phyloP scores from a whole-genome alignment of 2,797 vertebrate species.

The Takifugu ocellatus region DNA sequence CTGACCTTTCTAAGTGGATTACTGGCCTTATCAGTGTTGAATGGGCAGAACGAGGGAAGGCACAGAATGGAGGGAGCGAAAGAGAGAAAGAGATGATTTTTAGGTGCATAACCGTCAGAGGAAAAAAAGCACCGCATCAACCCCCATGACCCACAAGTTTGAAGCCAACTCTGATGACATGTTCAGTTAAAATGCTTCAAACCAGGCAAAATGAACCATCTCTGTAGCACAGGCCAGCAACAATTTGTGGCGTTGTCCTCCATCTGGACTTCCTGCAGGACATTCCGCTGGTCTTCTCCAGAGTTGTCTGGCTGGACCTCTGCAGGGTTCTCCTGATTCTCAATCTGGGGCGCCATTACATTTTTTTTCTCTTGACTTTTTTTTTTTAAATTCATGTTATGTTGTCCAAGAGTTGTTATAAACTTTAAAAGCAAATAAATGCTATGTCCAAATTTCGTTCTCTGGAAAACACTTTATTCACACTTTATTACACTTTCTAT shows the following conservation, averaged over 20 bases:
- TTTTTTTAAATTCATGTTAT: constrained; percentile 55
- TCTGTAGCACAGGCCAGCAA: too few species aligned
- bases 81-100: constrained; percentile 5
- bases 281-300: too few species aligned
- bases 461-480: constrained; percentile 12
- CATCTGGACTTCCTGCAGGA: too few species aligned
- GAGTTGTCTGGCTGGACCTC: too few species aligned
- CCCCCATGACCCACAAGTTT: too few species aligned
- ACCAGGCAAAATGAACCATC: too few species aligned
- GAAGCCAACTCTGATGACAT: too few species aligned
- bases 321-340: constrained; percentile 27
- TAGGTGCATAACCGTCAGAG: too few species aligned
- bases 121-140: too few species aligned
- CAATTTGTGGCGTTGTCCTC: too few species aligned
- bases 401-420: constrained; percentile 82
- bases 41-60: constrained; percentile 16
- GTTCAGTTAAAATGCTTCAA: too few species aligned
- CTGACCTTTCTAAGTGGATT: constrained; percentile 69
- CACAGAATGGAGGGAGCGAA: neutral
- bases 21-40: constrained; percentile 37
- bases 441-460: constrained; percentile 32
- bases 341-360: constrained; percentile 63
- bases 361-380: constrained; percentile 47
- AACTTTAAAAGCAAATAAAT: constrained; percentile 63
- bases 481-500: too few species aligned